Evolutionary conservation across 1,140 invertebrate species (phyloP), one percentile per base, ranked within the genome.

Genomic region (Panagrolaimus sp.): DNA sequence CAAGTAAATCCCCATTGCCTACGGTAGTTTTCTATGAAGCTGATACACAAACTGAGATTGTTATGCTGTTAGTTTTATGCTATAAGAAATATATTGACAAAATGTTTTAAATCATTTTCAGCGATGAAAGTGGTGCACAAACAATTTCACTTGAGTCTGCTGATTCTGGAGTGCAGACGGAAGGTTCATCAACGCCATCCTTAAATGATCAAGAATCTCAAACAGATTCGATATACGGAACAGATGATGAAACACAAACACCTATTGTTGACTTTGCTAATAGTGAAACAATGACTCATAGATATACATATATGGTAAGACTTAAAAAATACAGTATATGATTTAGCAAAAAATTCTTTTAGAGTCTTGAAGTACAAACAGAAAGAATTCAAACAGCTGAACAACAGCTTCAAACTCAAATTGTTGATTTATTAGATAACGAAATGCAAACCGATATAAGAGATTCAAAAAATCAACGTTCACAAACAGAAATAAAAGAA

Each of bases 121-220:
- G 78, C 13, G 74, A 82, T 44, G 80, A 80, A 47, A 78, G 82
- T 63, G 62, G 65, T 13, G 69, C 75, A 11, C 79, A 81, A 66
- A 81, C 79, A n/a, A 44, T 69, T 43, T 65, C 65, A n/a, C 16
- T 70, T 20, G 65, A 72, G 38, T 7, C 67, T 23, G 71, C 70
- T 42, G 72, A 76, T 25, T 63, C 72, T 25, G 69, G 44, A 31
- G 20, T 75, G 23, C 74, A 76, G 48, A 72, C 75, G 20, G 51
- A 47, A 47, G 20, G 20, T 45, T 20, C 13, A 43, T 20, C 27
- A 20, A 20, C 63, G 11, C n/a, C 13, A 43, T 20, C 20, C 20
- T 38, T 38, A 38, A 64, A 47, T 64, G 63, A 64, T 64, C 63
- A 64, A 47, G 42, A 44, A 14, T 25, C 27, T 9, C 63, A 64